Base-by-base conservation (phyloP, 2,113 vertebrate genomes). In the Peucedramus taeniatus region DNA sequence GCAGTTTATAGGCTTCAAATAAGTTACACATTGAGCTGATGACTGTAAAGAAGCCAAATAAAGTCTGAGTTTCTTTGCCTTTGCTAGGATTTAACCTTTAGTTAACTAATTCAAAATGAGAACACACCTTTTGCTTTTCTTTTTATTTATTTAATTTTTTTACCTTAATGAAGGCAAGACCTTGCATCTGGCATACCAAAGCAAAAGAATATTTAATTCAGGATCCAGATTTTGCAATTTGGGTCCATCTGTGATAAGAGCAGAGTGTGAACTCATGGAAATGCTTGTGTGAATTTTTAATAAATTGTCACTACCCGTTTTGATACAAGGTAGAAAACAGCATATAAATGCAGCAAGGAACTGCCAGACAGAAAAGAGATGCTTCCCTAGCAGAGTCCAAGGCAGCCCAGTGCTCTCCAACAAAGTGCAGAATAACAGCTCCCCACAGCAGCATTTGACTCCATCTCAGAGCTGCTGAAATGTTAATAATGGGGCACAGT, bases 181-280 rank as follows among this genome's bases (percentile, higher is more conserved):
- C 60, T 74, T 78, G 30, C 66, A 85, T 93, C 50, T 93, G 75
- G 85, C 66, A 88, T 51, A 88, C 3, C 33, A 94, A 77, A 90
- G 75, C 13, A 94, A 85, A 95, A 83, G 68, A 96, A 88, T 82
- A 93, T 90, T 96, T 90, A 80, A 95, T 93, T 96, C 83, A 81
- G 64, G 75, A 92, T 92, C 71, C 93, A 96, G 90, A 94, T 88
- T 95, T 95, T 92, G 42, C 47, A 75, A 15, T 92, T 93, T 81
- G 51, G 42, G 70, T 92, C 93, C 95, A 96, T 96, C 92, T 96
- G 93, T 95, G 94, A 77, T 60, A 88, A 77, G 92, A 96, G 93
- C 76, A 94, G 85, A 93, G 87, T 96, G 92, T 96, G 92, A 96
- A 94, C 51, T 94, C 75, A 51, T 86, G 79, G 76, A 90, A 94